Evolutionary conservation across 2,888 invertebrate species (phyloP), one percentile per base, ranked within the genome.

Genomic region (Synergus laeviventris): DNA sequence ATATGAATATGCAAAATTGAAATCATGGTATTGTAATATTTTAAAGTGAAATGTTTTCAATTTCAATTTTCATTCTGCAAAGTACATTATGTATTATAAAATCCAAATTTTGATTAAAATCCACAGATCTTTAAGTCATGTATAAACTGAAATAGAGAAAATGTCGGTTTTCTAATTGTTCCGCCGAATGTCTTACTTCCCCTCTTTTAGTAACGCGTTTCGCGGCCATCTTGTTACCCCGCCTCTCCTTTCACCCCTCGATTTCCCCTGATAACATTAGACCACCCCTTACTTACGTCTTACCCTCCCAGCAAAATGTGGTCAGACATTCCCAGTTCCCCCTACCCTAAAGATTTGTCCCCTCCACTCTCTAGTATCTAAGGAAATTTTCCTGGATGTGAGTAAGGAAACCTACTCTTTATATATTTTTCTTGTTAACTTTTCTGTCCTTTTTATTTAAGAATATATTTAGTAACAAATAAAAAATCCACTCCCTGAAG

Each of bases 181-280:
- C 14, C 45, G 0, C 21, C 16, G 39, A 88, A 86, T 86, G 86
- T 88, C 87, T 88, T 88, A 88, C 86, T 86, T 86, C 88, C 84
- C 88, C 87, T 87, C 81, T 84, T 85, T 84, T 77, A 78, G 79
- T 78, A 76, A 75, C 77, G 77, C 78, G 76, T 74, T 74, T 79
- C 87, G 89, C 89, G 87, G 89, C 89, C 89, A 89, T 89, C 89
- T 89, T 89, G 89, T 84, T 85, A 87, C 86, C 88, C 88, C 88
- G 85, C 87, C 86, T 84, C 84, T 84, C 86, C 87, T 86, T 87
- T 85, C 83, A 81, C 83, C 83, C 86, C 86, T 83, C 84, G 82
- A 82, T 84, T 84, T 81, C 84, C 85, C 86, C 84, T 82, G 79
- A 83, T 79, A 85, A 88, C 84, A 85, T 87, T 87, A 87, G 88